phyloP scores from a whole-genome alignment of 53 echinoderm and acorn worm genomes.

The Apostichopus leukothele region DNA sequence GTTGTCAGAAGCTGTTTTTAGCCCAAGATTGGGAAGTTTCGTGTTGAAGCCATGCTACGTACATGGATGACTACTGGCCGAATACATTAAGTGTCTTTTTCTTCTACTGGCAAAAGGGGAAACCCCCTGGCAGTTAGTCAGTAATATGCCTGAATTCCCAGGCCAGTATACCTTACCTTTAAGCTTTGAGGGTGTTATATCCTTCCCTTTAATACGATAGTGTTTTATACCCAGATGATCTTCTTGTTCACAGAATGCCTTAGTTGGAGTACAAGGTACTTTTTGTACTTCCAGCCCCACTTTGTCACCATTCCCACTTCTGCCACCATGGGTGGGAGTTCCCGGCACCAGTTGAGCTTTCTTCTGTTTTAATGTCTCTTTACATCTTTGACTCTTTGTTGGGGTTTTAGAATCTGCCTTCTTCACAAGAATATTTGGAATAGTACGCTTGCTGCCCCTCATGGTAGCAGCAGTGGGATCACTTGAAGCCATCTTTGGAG shows the following conservation, averaged over 20 bases:
- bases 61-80: too few species aligned
- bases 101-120: too few species aligned
- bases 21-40: too few species aligned
- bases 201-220: conserved; percentile 21
- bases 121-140: too few species aligned
- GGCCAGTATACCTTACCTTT: neutral
- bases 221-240: neutral
- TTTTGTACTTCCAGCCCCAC: neutral
- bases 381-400: neutral
- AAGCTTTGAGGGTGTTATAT: neutral
- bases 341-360: neutral
- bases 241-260: neutral
- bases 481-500: neutral
- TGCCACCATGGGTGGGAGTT: conserved; percentile 31
- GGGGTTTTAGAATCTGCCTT: neutral
- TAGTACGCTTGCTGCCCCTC: neutral
- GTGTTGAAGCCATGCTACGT: too few species aligned
- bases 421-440: conserved; percentile 20
- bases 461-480: neutral
- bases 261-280: conserved; percentile 24
- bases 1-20: too few species aligned
- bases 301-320: conserved; percentile 12
- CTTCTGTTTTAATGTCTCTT: neutral
- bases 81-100: too few species aligned
- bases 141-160: too few species aligned